phyloP scores from a whole-genome alignment of 2,888 invertebrate genomes.

The Calliphora vomitoria region DNA sequence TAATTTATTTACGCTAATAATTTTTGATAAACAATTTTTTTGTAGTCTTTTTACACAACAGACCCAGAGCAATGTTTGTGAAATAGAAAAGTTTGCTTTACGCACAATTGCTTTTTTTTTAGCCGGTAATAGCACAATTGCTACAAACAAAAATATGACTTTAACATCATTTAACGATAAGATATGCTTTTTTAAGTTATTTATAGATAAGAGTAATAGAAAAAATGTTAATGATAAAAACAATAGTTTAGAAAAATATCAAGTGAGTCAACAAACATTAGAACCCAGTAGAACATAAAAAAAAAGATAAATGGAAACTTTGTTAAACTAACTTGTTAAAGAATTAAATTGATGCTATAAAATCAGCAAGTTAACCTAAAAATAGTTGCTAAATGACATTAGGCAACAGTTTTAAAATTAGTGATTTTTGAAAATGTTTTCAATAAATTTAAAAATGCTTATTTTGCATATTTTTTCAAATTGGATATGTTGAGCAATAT shows the following conservation, averaged over 20 bases:
- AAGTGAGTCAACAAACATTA: not conserved
- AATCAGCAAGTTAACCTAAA: too few relatives aligned
- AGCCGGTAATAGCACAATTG: not conserved
- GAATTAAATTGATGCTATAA: too few relatives aligned
- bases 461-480: not conserved
- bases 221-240: not conserved
- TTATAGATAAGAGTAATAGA: not conserved
- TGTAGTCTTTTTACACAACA: not conserved
- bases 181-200: constrained; percentile 7
- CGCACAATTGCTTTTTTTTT: not conserved
- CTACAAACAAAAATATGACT: not conserved
- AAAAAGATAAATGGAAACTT: too few relatives aligned
- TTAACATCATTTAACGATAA: not conserved
- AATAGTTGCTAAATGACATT: too few relatives aligned
- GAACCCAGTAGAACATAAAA: not conserved
- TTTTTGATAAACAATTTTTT: not conserved
- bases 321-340: too few relatives aligned
- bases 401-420: too few relatives aligned
- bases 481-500: not conserved
- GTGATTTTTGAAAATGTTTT: too few relatives aligned
- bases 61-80: not conserved
- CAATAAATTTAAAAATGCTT: too few relatives aligned
- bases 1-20: not conserved
- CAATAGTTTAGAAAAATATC: not conserved
- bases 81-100: not conserved